Evolutionary conservation across 2,113 vertebrate species (phyloP).

Genomic region (Myrmophylax atrothorax): DNA sequence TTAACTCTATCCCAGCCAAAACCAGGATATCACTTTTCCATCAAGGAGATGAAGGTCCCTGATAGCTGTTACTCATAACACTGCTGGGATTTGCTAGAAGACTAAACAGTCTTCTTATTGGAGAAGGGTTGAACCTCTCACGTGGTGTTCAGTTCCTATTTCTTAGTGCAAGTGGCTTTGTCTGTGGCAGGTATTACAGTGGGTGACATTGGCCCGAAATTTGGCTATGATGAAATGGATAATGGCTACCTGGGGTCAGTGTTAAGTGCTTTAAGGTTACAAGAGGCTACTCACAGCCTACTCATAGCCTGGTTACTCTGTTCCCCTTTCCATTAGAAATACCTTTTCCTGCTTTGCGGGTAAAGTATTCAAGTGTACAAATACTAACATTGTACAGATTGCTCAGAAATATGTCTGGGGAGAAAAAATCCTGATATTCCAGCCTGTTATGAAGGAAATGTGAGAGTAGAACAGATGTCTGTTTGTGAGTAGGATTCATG

Average conservation of each 20-base stretch:
- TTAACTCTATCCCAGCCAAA: neutral
- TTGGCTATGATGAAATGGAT: conserved; percentile 94
- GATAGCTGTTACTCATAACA: neutral
- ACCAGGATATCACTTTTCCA: neutral
- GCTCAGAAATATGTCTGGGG: neutral
- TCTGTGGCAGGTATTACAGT: conserved; percentile 85
- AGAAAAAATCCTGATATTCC: neutral
- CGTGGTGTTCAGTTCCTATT: neutral
- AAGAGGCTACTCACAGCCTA: neutral
- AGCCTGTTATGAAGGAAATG: neutral
- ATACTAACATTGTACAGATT: neutral
- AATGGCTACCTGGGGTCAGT: conserved; percentile 84
- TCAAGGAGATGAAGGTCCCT: neutral
- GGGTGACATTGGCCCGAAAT: conserved; percentile 97
- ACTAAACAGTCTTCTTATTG: neutral
- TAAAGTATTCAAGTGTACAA: neutral
- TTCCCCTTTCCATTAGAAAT: neutral
- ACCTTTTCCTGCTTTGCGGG: neutral
- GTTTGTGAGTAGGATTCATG: neutral
- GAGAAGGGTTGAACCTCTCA: neutral
- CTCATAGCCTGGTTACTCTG: neutral
- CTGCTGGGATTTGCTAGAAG: neutral
- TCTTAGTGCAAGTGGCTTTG: neutral
- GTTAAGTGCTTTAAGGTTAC: neutral
- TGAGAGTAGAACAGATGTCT: neutral